phyloP scores from a whole-genome alignment of 2,797 vertebrate species.

The Leptodactylus fallax region DNA sequence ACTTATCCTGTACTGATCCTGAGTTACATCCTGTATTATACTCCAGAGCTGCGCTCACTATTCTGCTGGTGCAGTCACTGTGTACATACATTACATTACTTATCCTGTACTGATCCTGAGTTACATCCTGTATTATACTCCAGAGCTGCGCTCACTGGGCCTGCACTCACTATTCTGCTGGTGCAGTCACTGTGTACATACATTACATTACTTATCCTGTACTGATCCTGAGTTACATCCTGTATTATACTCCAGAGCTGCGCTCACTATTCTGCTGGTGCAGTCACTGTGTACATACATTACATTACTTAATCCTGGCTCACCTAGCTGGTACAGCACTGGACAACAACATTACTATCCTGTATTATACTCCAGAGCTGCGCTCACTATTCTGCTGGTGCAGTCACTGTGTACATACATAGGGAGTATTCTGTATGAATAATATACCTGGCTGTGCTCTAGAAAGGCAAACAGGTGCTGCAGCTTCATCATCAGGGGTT shows the following conservation, averaged over 20 bases:
- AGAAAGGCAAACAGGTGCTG: constrained; percentile 84
- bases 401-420: neutral
- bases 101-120: too few species aligned
- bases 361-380: neutral
- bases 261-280: too few species aligned
- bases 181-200: neutral
- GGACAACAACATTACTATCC: neutral
- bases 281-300: neutral
- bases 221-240: too few species aligned
- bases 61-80: neutral
- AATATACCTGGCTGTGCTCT: constrained; percentile 81
- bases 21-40: constrained; percentile 3
- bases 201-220: neutral
- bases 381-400: constrained; percentile 1
- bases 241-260: constrained; percentile 1
- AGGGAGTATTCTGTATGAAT: too few species aligned
- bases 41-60: neutral
- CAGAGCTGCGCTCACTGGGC: neutral
- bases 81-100: neutral
- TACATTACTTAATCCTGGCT: neutral
- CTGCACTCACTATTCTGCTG: too few species aligned
- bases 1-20: neutral
- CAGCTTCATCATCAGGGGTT: constrained; percentile 83
- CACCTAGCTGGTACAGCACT: neutral
- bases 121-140: neutral